Evolutionary conservation across 2,888 invertebrate species (phyloP), one percentile per base, ranked within the genome.

Genomic region (Drosophila infuscata): DNA sequence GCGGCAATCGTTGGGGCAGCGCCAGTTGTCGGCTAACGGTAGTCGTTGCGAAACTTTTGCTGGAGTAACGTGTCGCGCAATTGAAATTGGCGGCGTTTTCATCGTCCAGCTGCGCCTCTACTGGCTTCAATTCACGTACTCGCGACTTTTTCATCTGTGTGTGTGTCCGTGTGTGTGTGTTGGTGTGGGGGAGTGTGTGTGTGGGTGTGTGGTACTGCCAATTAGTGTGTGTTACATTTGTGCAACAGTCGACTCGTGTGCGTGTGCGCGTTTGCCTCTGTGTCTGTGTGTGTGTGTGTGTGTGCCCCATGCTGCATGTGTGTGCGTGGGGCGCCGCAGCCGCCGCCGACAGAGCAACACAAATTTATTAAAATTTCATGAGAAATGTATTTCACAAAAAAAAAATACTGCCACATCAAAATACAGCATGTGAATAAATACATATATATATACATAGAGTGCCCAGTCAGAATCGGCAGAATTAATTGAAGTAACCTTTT

Each of bases 21-120:
- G 82, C 85, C 88, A 83, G 70, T 89, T 89, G 88, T 81, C 83
- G 85, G 88, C 75, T 81, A 74, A 78, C 80, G 70, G 85, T 89
- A 92, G 92, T 92, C 93, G 92, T 91, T 92, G 91, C 91, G 92
- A 92, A 92, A 92, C 92, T 92, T 92, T 92, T 90, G 92, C 82
- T 89, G 92, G 91, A 92, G 90, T 88, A 92, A 91, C 92, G 92
- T 91, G 91, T 88, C 81, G 91, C 86, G 83, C 88, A 74, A 88
- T 86, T 91, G 89, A 88, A 76, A 88, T 86, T 90, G 88, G 88
- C 90, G 81, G 88, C 82, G 85, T 79, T 70, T 74, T 79, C 83
- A 81, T 62, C 78, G 81, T 68, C 63, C 79, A 70, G 75, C 70
- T 57, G 79, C 60, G 73, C 65, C 30, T 72, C 69, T 73, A 56